Percentiles rank a stretch among this genome's conserved stretches.
Evolutionary conservation across 92 coral and sea anemone species (phyloP).

Genomic region (Umimayanthus kanabou): DNA sequence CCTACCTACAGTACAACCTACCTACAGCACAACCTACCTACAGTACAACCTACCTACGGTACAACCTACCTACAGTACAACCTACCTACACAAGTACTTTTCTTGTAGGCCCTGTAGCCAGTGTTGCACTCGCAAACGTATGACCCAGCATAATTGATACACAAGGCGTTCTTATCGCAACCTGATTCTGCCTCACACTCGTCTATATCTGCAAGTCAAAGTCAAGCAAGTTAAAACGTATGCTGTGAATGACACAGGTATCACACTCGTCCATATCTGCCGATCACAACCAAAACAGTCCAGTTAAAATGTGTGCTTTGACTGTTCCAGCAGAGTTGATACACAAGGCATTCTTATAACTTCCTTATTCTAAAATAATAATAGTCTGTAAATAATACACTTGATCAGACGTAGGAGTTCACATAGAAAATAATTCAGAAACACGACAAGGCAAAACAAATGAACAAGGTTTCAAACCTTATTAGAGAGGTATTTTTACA

Average conservation of each 20-base stretch:
- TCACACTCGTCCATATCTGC: constrained; percentile 43
- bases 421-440: too few relatives aligned
- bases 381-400: too few relatives aligned
- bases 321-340: neutral
- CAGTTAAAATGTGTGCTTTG: neutral
- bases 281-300: neutral
- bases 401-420: too few relatives aligned
- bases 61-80: too few relatives aligned
- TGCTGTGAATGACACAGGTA: neutral
- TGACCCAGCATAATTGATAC: constrained; percentile 60
- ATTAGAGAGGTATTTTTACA: too few relatives aligned
- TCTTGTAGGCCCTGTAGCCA: constrained; percentile 44
- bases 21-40: too few relatives aligned
- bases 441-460: too few relatives aligned
- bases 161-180: constrained; percentile 48
- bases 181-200: constrained; percentile 50
- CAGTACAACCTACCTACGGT: too few relatives aligned
- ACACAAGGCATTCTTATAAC: constrained; percentile 13
- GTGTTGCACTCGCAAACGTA: constrained; percentile 63
- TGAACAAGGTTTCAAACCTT: too few relatives aligned
- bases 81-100: neutral
- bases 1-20: too few relatives aligned
- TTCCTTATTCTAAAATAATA: neutral
- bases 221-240: neutral
- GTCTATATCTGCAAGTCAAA: constrained; percentile 50